Percentiles rank a stretch among this genome's conserved stretches.
These are phyloP conservation scores for Pangasius krempfi DNA, from an alignment of 2,797 vertebrate genomes.

Conservation along the genomic window DNA sequence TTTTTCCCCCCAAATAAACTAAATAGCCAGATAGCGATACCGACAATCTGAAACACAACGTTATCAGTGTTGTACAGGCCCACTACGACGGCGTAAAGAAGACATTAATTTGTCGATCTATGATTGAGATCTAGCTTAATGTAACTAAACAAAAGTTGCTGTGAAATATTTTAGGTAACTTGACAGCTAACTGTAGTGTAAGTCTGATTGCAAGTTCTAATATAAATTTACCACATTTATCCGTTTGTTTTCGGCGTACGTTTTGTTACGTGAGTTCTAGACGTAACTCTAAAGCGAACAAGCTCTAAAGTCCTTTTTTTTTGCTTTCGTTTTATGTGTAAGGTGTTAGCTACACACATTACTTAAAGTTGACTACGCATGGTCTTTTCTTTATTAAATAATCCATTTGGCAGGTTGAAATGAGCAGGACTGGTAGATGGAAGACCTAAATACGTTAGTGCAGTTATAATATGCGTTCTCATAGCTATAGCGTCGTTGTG, in stretches of 20 bases:
- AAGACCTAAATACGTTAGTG: background rate
- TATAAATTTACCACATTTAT: background rate
- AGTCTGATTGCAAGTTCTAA: background rate
- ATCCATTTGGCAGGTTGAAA: background rate
- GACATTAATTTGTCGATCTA: too few relatives aligned
- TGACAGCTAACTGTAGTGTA: background rate
- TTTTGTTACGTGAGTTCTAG: background rate
- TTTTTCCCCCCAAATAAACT: background rate
- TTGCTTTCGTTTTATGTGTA: background rate
- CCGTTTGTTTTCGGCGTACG: background rate
- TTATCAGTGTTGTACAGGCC: background rate
- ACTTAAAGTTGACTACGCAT: background rate
- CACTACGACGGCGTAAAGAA: background rate
- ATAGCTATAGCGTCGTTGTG: too few relatives aligned
- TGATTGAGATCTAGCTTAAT: background rate
- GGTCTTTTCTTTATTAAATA: background rate
- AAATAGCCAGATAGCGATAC: background rate
- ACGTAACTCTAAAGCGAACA: background rate
- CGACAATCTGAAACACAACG: background rate
- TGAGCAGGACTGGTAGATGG: background rate
- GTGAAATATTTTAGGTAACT: background rate
- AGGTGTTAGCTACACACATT: background rate
- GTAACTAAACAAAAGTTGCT: background rate
- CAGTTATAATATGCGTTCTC: background rate
- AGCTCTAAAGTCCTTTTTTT: background rate